A percentile compares a stretch with the other conserved stretches of the same genome.
phyloP scores from a whole-genome alignment of 2,888 invertebrate species.

The Drosophila mettleri region DNA sequence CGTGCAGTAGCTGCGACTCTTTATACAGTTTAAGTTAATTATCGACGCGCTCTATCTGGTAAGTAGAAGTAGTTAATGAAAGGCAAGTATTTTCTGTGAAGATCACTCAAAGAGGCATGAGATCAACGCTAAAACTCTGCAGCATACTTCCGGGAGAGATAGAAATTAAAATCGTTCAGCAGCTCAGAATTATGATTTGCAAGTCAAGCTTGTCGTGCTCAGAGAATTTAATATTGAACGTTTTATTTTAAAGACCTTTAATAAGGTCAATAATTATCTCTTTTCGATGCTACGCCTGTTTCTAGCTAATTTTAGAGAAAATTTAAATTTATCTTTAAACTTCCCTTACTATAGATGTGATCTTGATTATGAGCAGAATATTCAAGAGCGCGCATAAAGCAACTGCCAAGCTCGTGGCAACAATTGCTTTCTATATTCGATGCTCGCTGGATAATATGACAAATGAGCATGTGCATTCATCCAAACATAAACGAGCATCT shows the following conservation, averaged over 20 bases:
- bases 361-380: neutral
- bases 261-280: no score
- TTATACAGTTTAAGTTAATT: neutral
- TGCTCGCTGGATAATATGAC: neutral
- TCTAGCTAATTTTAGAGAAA: no score
- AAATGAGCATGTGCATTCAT: neutral
- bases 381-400: neutral
- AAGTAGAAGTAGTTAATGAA: no score
- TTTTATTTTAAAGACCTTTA: neutral
- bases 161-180: neutral
- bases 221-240: neutral
- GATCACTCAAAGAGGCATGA: no score
- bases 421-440: neutral
- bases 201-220: neutral
- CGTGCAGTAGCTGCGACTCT: constrained; percentile 3
- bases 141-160: neutral
- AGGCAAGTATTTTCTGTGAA: no score
- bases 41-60: neutral
- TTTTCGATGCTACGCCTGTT: no score
- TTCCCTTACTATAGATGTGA: neutral
- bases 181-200: neutral
- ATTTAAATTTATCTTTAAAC: neutral
- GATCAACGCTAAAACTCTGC: neutral
- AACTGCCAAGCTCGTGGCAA: neutral
- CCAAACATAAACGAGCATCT: constrained; percentile 21